Evolutionary conservation across 2,888 invertebrate genomes (phyloP).

Genomic region (Ophioninae sp.): DNA sequence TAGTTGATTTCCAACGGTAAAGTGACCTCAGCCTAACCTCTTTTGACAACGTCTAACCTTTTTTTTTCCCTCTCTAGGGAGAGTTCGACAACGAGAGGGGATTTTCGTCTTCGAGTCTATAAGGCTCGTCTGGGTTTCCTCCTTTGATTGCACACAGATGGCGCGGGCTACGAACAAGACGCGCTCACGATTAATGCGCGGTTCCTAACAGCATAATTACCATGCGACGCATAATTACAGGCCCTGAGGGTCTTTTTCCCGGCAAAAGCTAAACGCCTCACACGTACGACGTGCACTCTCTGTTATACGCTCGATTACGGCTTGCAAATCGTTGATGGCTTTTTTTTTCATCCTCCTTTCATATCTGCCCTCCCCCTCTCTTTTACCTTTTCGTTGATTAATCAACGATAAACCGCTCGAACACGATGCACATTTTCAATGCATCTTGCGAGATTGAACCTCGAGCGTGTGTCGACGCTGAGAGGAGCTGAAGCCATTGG

Average conservation of each 20-base stretch:
- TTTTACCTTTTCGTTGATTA: conserved; percentile 48
- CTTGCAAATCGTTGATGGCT: conserved; percentile 26
- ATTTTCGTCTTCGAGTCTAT: conserved; percentile 23
- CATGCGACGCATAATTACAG: conserved; percentile 61
- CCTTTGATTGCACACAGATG: conserved; percentile 25
- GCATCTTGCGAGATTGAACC: conserved; percentile 39
- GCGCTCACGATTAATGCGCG: conserved; percentile 58
- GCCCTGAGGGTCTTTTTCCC: conserved; percentile 40
- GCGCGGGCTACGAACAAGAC: conserved; percentile 7
- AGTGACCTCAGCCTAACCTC: not conserved
- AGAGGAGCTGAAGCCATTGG: conserved; percentile 22
- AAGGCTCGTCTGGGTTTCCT: conserved; percentile 15
- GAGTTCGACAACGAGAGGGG: not conserved
- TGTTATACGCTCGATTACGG: conserved; percentile 47
- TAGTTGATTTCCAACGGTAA: not conserved
- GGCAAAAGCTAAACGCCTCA: conserved; percentile 52
- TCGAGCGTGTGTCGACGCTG: conserved; percentile 25
- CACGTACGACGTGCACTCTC: conserved; percentile 35
- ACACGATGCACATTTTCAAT: conserved; percentile 43
- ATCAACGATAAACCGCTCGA: conserved; percentile 58
- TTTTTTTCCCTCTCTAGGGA: not conserved
- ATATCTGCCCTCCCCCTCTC: conserved; percentile 5
- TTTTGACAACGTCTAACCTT: not conserved
- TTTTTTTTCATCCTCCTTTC: conserved; percentile 21
- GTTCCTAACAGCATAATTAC: conserved; percentile 62